Base-by-base conservation (phyloP, 30 jellyfish, hydroid and myxozoan genomes). In the Hydractinia echinata region DNA sequence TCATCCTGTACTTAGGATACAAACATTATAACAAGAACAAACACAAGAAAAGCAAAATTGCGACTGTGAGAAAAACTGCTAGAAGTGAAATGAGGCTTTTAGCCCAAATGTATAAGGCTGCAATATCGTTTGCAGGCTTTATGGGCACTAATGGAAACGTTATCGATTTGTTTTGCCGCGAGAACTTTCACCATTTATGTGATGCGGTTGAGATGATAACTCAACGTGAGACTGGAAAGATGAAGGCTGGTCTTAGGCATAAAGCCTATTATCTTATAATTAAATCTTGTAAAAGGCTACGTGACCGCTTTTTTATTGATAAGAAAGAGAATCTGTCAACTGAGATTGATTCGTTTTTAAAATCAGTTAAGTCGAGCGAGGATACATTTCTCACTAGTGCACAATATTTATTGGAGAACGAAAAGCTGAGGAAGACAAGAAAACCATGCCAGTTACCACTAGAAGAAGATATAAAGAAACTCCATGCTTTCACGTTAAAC, bases 381-480 rank as follows among this genome's bases (percentile, higher is more conserved):
- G 74, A 64, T 51, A 64, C 74, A 13, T 44, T 64, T 51, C 19
- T 64, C 39, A n/a, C 39, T 44, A 64, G 74, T 64, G 74, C 74
- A 4, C 74, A 51, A 64, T 64, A 64, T 13, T 51, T n/a, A 64
- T 64, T 64, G 74, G 74, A 64, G 39, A 64, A 64, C 39, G 39
- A 64, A n/a, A 44, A 51, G 51, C 39, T 64, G 39, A 64, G 16
- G 74, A 64, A 64, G 74, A 51, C 74, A 64, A 64, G 74, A 64
- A 64, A 64, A 51, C 74, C 74, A 64, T 44, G 51, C 19, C 74
- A 64, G 74, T 64, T 64, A 51, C 74, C 74, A n/a, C 74, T 64
- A 51, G 74, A 64, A 64, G 74, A 64, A 51, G 74, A 64, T 64
- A 64, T 64, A n/a, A n/a, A n/a, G 74, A n/a, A n/a, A 51, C 19